Percentiles rank a stretch among this genome's conserved stretches.
phyloP scores from a whole-genome alignment of 1,140 invertebrate genomes.

The Drosophila sproati region DNA sequence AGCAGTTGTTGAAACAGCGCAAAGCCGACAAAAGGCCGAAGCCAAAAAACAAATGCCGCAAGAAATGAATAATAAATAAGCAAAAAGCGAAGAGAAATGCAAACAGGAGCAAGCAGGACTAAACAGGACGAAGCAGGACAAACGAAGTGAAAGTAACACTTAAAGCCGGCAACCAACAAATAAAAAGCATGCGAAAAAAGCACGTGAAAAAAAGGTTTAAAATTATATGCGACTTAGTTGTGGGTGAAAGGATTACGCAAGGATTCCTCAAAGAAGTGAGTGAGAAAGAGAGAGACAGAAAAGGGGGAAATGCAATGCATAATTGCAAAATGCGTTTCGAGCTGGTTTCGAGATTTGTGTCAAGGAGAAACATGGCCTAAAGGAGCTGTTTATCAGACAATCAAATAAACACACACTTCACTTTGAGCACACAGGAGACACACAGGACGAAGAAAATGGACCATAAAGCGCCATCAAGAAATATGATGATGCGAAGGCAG shows the following conservation, averaged over 20 bases:
- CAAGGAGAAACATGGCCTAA: slow-evolving; percentile 30
- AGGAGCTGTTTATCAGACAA: slow-evolving; percentile 79
- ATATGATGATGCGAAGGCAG: slow-evolving; percentile 30
- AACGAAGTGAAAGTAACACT: not conserved
- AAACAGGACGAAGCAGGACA: not conserved
- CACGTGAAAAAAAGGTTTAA: slow-evolving; percentile 4
- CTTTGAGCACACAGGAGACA: slow-evolving; percentile 15
- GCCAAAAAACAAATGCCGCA: slow-evolving; percentile 50
- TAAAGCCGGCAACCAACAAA: not conserved
- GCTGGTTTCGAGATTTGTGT: slow-evolving; percentile 24
- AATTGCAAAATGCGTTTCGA: not conserved
- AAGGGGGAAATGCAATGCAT: not conserved
- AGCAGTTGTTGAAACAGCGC: slow-evolving; percentile 53
- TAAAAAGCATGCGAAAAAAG: not conserved
- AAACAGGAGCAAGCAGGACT: not conserved
- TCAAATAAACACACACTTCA: slow-evolving; percentile 80
- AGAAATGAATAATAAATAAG: slow-evolving; percentile 71
- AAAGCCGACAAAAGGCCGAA: slow-evolving; percentile 44
- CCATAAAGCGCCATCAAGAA: slow-evolving; percentile 57
- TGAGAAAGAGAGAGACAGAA: not conserved
- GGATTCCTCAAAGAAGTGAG: not conserved
- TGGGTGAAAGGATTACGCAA: not conserved
- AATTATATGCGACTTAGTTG: not conserved
- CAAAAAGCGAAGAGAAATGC: slow-evolving; percentile 2
- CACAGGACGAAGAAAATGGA: slow-evolving; percentile 38